Conservation (phyloP, 2,113 vertebrate genomes). For the Catharus minimus region DNA sequence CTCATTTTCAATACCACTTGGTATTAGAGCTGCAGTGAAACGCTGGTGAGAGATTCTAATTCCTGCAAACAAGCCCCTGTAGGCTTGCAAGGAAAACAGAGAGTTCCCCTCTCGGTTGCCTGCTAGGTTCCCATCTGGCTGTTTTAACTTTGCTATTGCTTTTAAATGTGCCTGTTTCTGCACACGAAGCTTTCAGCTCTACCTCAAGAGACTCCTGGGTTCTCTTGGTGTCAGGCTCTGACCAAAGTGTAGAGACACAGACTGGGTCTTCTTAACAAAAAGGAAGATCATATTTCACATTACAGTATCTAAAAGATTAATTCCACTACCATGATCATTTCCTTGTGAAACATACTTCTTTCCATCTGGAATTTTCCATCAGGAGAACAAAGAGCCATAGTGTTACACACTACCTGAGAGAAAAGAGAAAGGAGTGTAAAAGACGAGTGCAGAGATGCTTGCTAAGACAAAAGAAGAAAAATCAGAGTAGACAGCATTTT, state of each 20-base stretch:
- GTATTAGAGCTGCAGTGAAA: conserved; percentile 64
- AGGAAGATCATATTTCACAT: conserved; percentile 40
- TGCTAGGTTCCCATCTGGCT: conserved; percentile 70
- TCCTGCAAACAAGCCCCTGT: conserved; percentile 69
- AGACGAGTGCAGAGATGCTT: background rate
- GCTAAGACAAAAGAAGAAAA: background rate
- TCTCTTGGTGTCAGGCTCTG: background rate
- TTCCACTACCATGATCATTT: conserved; percentile 33
- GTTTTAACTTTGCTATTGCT: conserved; percentile 65
- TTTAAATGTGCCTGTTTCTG: conserved; percentile 63
- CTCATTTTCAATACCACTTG: conserved; percentile 66
- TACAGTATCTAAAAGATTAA: conserved; percentile 49
- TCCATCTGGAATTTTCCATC: conserved; percentile 54
- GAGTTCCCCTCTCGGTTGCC: conserved; percentile 46
- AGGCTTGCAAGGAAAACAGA: conserved; percentile 66
- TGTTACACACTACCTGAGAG: background rate
- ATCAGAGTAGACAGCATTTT: background rate
- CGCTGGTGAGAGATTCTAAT: conserved; percentile 70
- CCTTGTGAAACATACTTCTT: conserved; percentile 33
- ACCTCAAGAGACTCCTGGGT: conserved; percentile 38
- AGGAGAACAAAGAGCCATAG: conserved; percentile 38
- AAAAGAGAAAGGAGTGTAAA: conserved; percentile 8
- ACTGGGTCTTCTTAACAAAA: conserved; percentile 43
- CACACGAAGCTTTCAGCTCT: conserved; percentile 3
- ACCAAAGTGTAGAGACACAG: conserved; percentile 19